These are phyloP conservation scores for Mus musculus DNA, from an alignment of 2,113 vertebrate species.

Conservation along the genomic window GRCm39 chr7:90915001-90915500, in stretches of 20 bases:
- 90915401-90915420: not conserved
- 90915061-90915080: not conserved
- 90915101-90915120: slow-evolving; percentile 4
- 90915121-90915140: slow-evolving; percentile 32
- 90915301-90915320: slow-evolving; percentile 1
- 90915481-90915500: not conserved
- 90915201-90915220: not conserved
- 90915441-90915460: not conserved
- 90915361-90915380: not conserved
- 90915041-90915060: not conserved
- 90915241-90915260: not conserved
- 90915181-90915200: not conserved
- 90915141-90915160: not conserved
- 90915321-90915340: slow-evolving; percentile 54
- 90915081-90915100: not conserved
- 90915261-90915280: slow-evolving; percentile 19
- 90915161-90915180: slow-evolving; percentile 1
- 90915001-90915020: slow-evolving; percentile 41
- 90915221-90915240: slow-evolving; percentile 11
- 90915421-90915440: not conserved
- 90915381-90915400: not conserved
- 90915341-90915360: not conserved
- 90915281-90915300: slow-evolving; percentile 34
- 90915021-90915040: not conserved
- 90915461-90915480: not conserved